These are phyloP conservation scores for Hydropsyche betteni DNA, from an alignment of 2,888 invertebrate genomes.

Conservation along the genomic window DNA sequence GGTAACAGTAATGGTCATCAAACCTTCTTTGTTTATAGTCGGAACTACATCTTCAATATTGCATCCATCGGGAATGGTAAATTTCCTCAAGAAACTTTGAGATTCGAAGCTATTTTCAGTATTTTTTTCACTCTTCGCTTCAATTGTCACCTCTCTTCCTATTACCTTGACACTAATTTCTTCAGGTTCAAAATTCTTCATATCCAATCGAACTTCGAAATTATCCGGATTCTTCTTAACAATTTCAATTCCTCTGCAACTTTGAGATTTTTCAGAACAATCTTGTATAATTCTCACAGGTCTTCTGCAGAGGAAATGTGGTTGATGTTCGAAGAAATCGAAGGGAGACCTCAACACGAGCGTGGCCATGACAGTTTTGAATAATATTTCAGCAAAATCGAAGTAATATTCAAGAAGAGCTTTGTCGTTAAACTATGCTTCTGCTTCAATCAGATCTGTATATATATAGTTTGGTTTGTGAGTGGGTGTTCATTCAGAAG, in stretches of 20 bases:
- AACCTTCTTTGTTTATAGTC: constrained; percentile 78
- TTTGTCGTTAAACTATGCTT: no score
- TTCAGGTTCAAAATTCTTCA: constrained; percentile 79
- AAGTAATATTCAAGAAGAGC: no score
- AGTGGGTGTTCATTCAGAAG: no score
- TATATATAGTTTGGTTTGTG: no score
- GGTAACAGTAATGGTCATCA: constrained; percentile 75
- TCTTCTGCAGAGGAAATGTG: constrained; percentile 6
- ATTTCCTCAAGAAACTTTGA: constrained; percentile 78
- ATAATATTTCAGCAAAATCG: neutral
- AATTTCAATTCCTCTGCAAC: neutral
- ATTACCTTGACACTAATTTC: constrained; percentile 81
- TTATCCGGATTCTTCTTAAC: constrained; percentile 52
- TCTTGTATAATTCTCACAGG: neutral
- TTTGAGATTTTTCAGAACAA: neutral
- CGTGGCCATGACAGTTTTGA: neutral
- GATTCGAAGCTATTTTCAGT: constrained; percentile 80
- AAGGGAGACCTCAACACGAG: neutral
- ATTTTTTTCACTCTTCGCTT: constrained; percentile 70
- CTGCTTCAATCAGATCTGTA: no score
- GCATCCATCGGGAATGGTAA: constrained; percentile 77
- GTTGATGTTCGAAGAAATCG: neutral
- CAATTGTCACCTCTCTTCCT: constrained; percentile 75
- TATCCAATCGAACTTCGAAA: constrained; percentile 77
- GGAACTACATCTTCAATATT: constrained; percentile 76